phyloP scores from a whole-genome alignment of 30 jellyfish, hydroid and myxozoan species.

The Aurelia aurita complex sp. Pacific region DNA sequence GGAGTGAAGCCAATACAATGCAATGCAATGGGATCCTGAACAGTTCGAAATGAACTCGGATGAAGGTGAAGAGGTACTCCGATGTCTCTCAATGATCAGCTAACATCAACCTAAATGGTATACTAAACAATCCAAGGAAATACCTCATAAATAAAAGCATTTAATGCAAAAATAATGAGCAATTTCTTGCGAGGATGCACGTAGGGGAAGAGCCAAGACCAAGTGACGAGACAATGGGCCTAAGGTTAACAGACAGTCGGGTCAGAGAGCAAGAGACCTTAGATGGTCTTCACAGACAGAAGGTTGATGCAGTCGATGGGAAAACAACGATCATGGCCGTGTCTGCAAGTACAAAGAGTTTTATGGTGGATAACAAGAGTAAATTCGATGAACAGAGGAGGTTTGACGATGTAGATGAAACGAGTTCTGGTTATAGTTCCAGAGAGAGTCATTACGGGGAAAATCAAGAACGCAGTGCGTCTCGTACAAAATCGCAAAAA shows the following conservation, averaged over 20 bases:
- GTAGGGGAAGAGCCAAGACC: not conserved
- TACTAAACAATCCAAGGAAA: too few species aligned
- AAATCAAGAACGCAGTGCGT: conserved; percentile 2
- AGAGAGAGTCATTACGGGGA: conserved; percentile 65
- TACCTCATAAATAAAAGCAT: too few species aligned
- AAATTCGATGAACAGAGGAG: conserved; percentile 12
- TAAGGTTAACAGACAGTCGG: conserved; percentile 41
- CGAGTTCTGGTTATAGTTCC: conserved; percentile 81
- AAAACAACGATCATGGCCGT: conserved; percentile 41
- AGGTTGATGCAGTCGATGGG: conserved; percentile 16
- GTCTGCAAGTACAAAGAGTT: conserved; percentile 17
- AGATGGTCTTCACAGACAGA: not conserved
- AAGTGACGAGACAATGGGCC: conserved; percentile 50
- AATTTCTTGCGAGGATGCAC: conserved; percentile 8
- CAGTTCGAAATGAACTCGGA: too few species aligned
- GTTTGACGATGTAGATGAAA: conserved; percentile 55
- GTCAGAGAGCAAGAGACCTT: not conserved
- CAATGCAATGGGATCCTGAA: too few species aligned
- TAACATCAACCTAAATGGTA: too few species aligned
- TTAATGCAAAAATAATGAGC: too few species aligned
- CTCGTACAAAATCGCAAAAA: conserved; percentile 22
- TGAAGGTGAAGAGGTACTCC: too few species aligned
- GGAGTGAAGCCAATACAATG: too few species aligned
- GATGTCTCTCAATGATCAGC: too few species aligned
- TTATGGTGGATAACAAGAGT: conserved; percentile 22